Conservation (phyloP, 1,140 invertebrate species). For the Listronotus bonariensis region DNA sequence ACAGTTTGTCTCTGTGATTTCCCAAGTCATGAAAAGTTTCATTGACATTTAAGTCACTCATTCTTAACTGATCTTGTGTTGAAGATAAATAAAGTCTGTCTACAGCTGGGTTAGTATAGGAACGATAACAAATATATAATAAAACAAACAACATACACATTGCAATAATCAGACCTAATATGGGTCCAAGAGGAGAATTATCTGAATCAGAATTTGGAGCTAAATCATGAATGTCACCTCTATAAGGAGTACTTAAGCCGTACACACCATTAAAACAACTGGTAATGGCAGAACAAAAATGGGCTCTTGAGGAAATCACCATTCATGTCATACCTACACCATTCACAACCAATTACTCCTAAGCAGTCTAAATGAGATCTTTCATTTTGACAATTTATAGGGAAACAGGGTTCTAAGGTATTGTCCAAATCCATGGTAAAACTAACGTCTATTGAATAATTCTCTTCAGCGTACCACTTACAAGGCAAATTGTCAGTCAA, state of each 20-base stretch:
- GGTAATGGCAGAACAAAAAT: constrained; percentile 78
- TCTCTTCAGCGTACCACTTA: constrained; percentile 30
- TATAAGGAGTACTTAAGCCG: constrained; percentile 81
- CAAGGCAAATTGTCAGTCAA: constrained; percentile 39
- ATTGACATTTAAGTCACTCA: constrained; percentile 53
- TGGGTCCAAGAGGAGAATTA: constrained; percentile 67
- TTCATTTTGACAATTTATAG: constrained; percentile 81
- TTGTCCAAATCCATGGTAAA: constrained; percentile 59
- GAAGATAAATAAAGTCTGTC: constrained; percentile 60
- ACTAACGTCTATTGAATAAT: constrained; percentile 46
- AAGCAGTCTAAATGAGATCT: constrained; percentile 76
- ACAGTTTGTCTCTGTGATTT: constrained; percentile 65
- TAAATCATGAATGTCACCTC: constrained; percentile 46
- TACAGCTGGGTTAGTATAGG: constrained; percentile 62
- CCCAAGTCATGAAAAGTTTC: constrained; percentile 61
- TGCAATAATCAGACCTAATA: constrained; percentile 66
- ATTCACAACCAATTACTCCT: constrained; percentile 86
- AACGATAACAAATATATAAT: constrained; percentile 68
- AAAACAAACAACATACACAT: constrained; percentile 66
- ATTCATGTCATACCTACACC: constrained; percentile 83
- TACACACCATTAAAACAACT: constrained; percentile 86
- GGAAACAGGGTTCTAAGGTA: constrained; percentile 66
- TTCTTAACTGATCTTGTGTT: constrained; percentile 57
- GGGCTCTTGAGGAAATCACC: constrained; percentile 70
- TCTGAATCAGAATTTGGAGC: constrained; percentile 55